Base-by-base conservation (phyloP, 1,140 invertebrate genomes). In the Drosophila mayri region DNA sequence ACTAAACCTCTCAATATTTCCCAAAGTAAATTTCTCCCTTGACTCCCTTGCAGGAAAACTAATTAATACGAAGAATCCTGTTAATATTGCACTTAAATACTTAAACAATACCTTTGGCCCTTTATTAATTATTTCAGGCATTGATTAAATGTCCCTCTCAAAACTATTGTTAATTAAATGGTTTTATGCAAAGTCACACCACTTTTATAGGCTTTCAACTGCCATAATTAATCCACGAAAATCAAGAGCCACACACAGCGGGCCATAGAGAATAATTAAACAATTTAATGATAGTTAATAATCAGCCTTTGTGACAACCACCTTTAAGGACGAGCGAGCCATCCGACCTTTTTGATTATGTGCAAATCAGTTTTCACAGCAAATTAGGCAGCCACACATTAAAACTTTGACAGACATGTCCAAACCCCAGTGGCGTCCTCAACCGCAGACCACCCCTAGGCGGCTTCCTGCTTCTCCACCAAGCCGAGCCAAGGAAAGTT, bases 301-400 rank as follows among this genome's bases (percentile, higher is more conserved):
- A 71, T 47, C 47, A 43, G 62, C 28, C 65, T 57, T 44, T 73
- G 72, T 61, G 71, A 63, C 22, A 66, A 44, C 40, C 54, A 66
- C 63, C 61, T 67, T 57, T 46, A 68, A 70, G 54, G 38, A 59
- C 28, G 40, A 20, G 25, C 37, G 16, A 52, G 40, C 30, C 9
- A 40, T 57, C 44, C 57, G 64, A 35, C 73, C 58, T 74, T 84
- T 80, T 70, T 71, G 76, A 80, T 83, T 67, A 85, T 90, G 86
- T 81, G 77, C 58, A 81, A 90, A 90, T 85, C 77, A 90, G 86
- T 76, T 90, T 90, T 90, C 71, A 85, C 85, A 90, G 85, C 70
- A 90, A 90, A 90, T 90, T 90, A 90, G 85, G 81, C 78, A 90
- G 81, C 73, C 86, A 90, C 79, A 81, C 78, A 76, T 76, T 67